phyloP scores from a whole-genome alignment of 2,888 invertebrate species.

The Pandemis corylana region DNA sequence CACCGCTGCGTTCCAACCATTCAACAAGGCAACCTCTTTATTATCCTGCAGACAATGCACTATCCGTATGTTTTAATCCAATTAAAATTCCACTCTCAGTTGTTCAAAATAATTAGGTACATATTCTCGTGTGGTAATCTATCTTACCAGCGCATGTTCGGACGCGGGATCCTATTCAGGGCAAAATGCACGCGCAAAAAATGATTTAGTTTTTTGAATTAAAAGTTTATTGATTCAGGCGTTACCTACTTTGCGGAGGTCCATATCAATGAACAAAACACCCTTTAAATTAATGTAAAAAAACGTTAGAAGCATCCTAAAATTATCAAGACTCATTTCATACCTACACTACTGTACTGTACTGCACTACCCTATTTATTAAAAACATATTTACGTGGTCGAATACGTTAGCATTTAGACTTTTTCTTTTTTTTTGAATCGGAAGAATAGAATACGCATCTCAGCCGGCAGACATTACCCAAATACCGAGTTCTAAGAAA shows the following conservation, averaged over 20 bases:
- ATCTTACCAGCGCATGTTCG: constrained; percentile 8
- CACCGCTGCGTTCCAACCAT: not conserved
- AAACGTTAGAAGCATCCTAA: too few species aligned
- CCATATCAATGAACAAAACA: too few species aligned
- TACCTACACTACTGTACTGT: too few species aligned
- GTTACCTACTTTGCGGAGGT: too few species aligned
- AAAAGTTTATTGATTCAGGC: too few species aligned
- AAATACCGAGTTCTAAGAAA: not conserved
- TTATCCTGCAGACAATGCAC: constrained; percentile 27
- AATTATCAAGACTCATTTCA: too few species aligned
- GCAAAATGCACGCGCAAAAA: not conserved
- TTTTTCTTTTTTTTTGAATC: too few species aligned
- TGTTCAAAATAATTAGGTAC: constrained; percentile 25
- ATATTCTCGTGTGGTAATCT: constrained; percentile 15
- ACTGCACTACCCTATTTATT: too few species aligned
- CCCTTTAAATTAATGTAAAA: too few species aligned
- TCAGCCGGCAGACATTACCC: not conserved
- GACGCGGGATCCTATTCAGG: not conserved
- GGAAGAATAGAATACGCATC: too few species aligned
- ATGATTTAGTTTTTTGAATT: not conserved
- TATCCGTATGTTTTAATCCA: constrained; percentile 32
- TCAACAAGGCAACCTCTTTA: constrained; percentile 21
- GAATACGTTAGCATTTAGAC: too few species aligned
- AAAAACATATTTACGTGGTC: too few species aligned
- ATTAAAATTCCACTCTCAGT: constrained; percentile 24